phyloP scores from a whole-genome alignment of 2,888 invertebrate genomes.

The Apotomis betuletana region DNA sequence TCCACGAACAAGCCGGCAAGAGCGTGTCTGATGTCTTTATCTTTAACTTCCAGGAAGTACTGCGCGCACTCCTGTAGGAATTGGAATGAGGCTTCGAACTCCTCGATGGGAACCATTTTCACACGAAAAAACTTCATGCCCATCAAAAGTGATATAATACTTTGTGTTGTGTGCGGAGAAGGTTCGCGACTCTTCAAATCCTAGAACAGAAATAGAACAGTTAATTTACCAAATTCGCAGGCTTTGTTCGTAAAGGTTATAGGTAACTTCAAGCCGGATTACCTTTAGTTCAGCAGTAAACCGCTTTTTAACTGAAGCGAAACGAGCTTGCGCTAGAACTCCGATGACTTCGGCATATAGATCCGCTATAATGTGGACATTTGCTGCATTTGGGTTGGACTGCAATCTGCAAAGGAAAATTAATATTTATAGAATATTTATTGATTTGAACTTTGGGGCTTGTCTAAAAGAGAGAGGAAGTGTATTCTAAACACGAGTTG shows the following conservation, averaged over 20 bases:
- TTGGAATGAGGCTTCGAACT: constrained; percentile 99
- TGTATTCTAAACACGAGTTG: too few species aligned
- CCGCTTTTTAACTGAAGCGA: constrained; percentile 94
- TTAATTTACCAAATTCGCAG: too few species aligned
- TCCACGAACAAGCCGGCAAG: constrained; percentile 99
- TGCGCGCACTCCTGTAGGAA: constrained; percentile 99
- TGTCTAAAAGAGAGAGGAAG: too few species aligned
- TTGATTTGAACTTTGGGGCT: too few species aligned
- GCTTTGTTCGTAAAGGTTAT: too few species aligned
- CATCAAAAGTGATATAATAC: constrained; percentile 98
- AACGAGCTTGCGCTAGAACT: constrained; percentile 96
- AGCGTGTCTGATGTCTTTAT: constrained; percentile 99
- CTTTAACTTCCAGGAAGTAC: constrained; percentile 98
- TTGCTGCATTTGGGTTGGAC: constrained; percentile 96
- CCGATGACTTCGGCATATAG: constrained; percentile 99
- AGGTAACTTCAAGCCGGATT: background rate
- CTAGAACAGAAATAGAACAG: constrained; percentile 50
- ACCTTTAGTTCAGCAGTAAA: constrained; percentile 97
- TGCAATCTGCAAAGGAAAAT: constrained; percentile 86
- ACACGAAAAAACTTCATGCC: constrained; percentile 99
- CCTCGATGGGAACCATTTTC: constrained; percentile 99
- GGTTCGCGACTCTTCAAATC: constrained; percentile 91
- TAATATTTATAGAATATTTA: too few species aligned
- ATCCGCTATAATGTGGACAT: constrained; percentile 98
- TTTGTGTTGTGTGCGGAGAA: constrained; percentile 94